Base-by-base conservation (phyloP, 2,797 vertebrate species). In the Melanotaenia parkinsoni region DNA sequence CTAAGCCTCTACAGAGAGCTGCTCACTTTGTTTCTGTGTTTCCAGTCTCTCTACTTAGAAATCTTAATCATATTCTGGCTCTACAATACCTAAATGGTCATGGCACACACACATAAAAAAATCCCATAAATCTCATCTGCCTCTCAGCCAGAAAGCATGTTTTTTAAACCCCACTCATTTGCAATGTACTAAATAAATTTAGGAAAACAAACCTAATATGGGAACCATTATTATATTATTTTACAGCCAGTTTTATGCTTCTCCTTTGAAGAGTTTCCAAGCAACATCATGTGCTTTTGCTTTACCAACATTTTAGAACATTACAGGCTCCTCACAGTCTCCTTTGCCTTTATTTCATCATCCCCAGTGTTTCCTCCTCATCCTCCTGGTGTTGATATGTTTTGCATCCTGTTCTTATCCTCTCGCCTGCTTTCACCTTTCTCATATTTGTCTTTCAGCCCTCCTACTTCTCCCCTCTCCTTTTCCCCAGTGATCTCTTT, bases 401-500 rank as follows among this genome's bases (percentile, higher is more conserved):
- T 67, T 28, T 33, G 18, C 33, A 13, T 64, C 45, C 8, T 13
- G 58, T 30, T 67, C 20, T 74, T 58, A 63, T 64, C 58, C 45
- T 57, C 33, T 54, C 58, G 63, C 47, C 59, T 74, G 77, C 72
- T 60, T 77, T 83, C 78, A 80, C 78, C 84, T 81, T 77, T 84
- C 67, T 80, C 65, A 69, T 75, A 70, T 71, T 67, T 86, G 50
- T 70, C 74, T 78, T 70, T 35, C 14, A 61, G 20, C 58, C 38
- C 33, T 58, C 70, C 28, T 60, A 47, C 59, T 51, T 47, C 72
- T 70, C 38, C 38, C 0, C 22, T 80, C 66, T 68, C 79, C 77
- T 86, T 79, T 90, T 63, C 84, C 86, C 81, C 71, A 86, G 84
- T 84, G 82, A 86, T 72, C 82, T 56, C 74, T 71, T 16, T 74